Conservation (phyloP, 2,888 invertebrate genomes). For the Crossocerus cetratus region DNA sequence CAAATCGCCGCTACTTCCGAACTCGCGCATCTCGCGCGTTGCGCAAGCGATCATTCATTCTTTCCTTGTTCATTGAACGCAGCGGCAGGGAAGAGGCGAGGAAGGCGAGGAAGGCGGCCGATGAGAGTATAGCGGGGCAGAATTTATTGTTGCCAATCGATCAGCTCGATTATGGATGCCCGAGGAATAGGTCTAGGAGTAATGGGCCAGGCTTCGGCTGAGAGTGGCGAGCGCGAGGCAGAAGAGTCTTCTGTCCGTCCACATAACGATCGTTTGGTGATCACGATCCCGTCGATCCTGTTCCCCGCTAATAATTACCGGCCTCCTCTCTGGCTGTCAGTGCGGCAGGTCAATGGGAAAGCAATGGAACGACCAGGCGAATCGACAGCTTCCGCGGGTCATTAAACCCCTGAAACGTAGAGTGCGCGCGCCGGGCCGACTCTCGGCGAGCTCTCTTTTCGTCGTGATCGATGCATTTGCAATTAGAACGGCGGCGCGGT, state of each 20-base stretch:
- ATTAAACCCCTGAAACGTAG: constrained; percentile 50
- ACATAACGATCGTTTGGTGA: constrained; percentile 38
- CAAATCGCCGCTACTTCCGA: no score
- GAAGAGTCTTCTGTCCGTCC: constrained; percentile 11
- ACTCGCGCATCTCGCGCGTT: no score
- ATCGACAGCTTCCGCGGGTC: constrained; percentile 60
- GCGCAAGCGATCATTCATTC: no score
- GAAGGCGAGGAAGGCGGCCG: no score
- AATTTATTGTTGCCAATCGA: no score
- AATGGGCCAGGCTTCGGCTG: no score
- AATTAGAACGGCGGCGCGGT: constrained; percentile 34
- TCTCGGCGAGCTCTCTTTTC: constrained; percentile 32
- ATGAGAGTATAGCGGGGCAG: not conserved
- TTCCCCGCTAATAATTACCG: constrained; percentile 56
- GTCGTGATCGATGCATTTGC: constrained; percentile 48
- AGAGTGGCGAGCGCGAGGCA: no score
- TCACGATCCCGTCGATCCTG: constrained; percentile 57
- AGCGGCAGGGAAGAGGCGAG: no score
- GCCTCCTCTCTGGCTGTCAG: constrained; percentile 41
- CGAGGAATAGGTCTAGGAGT: no score
- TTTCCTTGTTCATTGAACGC: no score
- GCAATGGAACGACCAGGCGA: constrained; percentile 47
- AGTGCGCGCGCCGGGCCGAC: constrained; percentile 23
- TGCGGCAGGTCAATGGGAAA: constrained; percentile 59
- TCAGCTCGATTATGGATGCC: no score